These are phyloP conservation scores for Atta colombica DNA, from an alignment of 1,140 invertebrate genomes.

Conservation along the genomic window DNA sequence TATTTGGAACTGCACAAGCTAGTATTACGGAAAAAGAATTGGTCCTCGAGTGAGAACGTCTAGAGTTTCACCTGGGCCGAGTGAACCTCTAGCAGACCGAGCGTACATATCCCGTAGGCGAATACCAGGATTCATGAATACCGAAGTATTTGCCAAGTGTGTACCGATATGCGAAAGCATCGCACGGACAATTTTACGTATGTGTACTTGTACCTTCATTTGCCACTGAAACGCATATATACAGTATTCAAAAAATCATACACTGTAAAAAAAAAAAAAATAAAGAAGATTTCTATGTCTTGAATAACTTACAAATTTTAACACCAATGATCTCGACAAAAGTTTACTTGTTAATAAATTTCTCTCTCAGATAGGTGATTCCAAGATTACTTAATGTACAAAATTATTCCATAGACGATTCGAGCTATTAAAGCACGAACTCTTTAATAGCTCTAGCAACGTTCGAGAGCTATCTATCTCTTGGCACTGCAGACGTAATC, in stretches of 20 bases:
- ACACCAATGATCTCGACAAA: neutral
- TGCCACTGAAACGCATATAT: neutral
- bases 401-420: neutral
- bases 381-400: neutral
- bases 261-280: neutral
- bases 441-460: neutral
- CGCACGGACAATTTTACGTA: constrained; percentile 53
- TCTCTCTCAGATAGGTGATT: neutral
- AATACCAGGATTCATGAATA: constrained; percentile 84
- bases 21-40: neutral
- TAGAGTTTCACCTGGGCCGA: neutral
- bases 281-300: neutral
- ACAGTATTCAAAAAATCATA: constrained; percentile 4
- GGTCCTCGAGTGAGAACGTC: neutral
- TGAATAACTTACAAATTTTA: neutral
- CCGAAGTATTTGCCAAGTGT: constrained; percentile 83
- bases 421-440: neutral
- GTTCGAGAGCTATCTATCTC: neutral
- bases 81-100: constrained; percentile 63
- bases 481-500: neutral
- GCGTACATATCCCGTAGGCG: constrained; percentile 77
- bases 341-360: neutral
- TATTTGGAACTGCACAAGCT: neutral
- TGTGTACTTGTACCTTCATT: constrained; percentile 26
- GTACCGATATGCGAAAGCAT: constrained; percentile 74